phyloP scores from a whole-genome alignment of 2,888 invertebrate species.

The Chaitophorus viminalis region DNA sequence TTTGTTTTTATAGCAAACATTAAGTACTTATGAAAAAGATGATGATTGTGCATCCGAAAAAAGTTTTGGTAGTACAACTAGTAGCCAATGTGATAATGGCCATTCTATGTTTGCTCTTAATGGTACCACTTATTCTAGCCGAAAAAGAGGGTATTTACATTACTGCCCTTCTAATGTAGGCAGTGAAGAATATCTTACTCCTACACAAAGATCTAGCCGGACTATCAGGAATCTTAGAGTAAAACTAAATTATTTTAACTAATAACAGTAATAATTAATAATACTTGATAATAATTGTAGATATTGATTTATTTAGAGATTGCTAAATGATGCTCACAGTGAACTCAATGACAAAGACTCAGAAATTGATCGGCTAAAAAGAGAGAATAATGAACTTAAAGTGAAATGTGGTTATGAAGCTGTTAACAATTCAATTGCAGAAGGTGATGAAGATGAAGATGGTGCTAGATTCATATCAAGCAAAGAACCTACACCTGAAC shows the following conservation, averaged over 20 bases:
- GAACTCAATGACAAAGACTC: conserved; percentile 80
- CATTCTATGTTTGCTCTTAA: conserved; percentile 77
- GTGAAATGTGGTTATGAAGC: conserved; percentile 74
- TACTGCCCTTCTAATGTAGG: conserved; percentile 85
- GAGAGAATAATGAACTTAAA: conserved; percentile 83
- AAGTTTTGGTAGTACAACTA: conserved; percentile 76
- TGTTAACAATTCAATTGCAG: conserved; percentile 50
- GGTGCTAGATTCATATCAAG: conserved; percentile 22
- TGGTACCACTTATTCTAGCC: conserved; percentile 77
- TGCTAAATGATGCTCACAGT: conserved; percentile 65
- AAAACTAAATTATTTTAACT: conserved; percentile 53
- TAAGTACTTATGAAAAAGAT: conserved; percentile 66
- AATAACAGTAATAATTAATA: not conserved
- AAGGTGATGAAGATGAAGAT: conserved; percentile 56
- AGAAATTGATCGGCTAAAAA: conserved; percentile 80
- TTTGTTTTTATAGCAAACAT: conserved; percentile 49
- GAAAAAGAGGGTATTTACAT: conserved; percentile 81
- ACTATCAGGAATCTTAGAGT: conserved; percentile 79
- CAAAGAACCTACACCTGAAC: conserved; percentile 36
- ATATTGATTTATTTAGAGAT: conserved; percentile 63
- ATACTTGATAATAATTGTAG: conserved; percentile 23
- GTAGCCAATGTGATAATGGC: conserved; percentile 75
- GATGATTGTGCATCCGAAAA: conserved; percentile 82
- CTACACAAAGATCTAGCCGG: conserved; percentile 85
- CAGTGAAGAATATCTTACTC: conserved; percentile 86